Evolutionary conservation across 1,140 invertebrate species (phyloP), one percentile per base, ranked within the genome.

Genomic region (Drosophila lacertosa): DNA sequence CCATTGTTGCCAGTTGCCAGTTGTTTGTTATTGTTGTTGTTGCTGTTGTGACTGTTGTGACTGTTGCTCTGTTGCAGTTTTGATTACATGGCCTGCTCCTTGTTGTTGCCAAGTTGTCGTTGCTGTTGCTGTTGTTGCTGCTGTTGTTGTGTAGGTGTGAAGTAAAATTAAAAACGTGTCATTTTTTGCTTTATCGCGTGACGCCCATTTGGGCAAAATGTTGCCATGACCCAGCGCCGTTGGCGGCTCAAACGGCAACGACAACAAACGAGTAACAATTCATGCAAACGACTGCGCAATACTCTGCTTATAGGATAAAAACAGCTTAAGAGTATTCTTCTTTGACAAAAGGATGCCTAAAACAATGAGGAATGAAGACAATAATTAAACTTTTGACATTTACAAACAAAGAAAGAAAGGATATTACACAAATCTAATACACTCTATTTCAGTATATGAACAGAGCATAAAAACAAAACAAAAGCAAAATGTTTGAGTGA

Each of bases 91-190:
- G 18, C 47, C 47, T 67, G 44, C 37, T 40, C 44, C 44, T 50
- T 73, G 63, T 62, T 74, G 58, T 60, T 70, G 53, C 13, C 18
- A 44, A 45, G 39, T 62, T 63, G 39, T 65, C 50, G 54, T 59
- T 50, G 54, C 42, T 57, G 44, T 57, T 50, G 40, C 4, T 39
- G 51, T n/a, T 47, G 51, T 11, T 55, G 48, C 44, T 54, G 63
- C n/a, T 55, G 39, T 48, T 55, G 58, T 76, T 81, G 82, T 88
- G 82, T 88, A 82, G 82, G 82, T 88, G 83, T 88, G 74, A 88
- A 88, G 83, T 89, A 89, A 88, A 88, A 88, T 88, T 88, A 88
- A 88, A 88, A 88, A 88, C 83, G 77, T 88, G 82, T 88, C 82
- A 88, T 88, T 88, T 88, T 88, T 88, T 82, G 73, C 81, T 86